Conservation (phyloP, 1,140 invertebrate species). For the Pantala flavescens region DNA sequence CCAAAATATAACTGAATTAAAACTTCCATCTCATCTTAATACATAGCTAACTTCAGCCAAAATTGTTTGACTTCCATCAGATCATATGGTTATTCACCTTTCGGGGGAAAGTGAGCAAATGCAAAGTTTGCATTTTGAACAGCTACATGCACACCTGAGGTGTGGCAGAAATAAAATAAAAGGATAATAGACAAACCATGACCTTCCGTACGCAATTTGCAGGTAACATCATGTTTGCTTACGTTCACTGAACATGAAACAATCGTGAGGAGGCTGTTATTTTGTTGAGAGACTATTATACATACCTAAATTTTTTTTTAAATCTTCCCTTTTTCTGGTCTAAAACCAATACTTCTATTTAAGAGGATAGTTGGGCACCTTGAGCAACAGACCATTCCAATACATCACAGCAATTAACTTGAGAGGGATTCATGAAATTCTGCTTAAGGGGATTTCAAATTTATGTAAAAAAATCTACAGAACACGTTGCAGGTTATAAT, state of each 20-base stretch:
- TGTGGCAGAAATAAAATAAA: too few species aligned
- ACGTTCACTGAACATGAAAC: neutral
- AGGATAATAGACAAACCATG: conserved; percentile 4
- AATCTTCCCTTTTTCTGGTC: neutral
- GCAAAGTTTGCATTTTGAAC: neutral
- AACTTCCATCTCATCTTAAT: neutral
- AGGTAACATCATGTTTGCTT: conserved; percentile 1
- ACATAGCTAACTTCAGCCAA: neutral
- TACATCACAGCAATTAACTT: conserved; percentile 10
- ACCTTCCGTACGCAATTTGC: neutral
- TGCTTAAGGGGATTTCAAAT: neutral
- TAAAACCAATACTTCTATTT: neutral
- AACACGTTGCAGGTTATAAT: neutral
- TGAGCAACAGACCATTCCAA: neutral
- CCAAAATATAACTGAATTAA: conserved; percentile 4
- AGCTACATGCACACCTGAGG: too few species aligned
- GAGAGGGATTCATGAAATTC: neutral
- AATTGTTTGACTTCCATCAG: too few species aligned
- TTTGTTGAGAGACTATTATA: neutral
- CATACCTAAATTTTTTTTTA: neutral
- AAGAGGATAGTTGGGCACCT: conserved; percentile 7
- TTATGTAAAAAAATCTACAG: neutral
- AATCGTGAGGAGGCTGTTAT: neutral
- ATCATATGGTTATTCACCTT: neutral
- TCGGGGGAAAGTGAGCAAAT: neutral